A percentile compares a stretch with the other conserved stretches of the same genome.
These are phyloP conservation scores for Drosophila lowei DNA, from an alignment of 1,140 invertebrate genomes.

Conservation along the genomic window DNA sequence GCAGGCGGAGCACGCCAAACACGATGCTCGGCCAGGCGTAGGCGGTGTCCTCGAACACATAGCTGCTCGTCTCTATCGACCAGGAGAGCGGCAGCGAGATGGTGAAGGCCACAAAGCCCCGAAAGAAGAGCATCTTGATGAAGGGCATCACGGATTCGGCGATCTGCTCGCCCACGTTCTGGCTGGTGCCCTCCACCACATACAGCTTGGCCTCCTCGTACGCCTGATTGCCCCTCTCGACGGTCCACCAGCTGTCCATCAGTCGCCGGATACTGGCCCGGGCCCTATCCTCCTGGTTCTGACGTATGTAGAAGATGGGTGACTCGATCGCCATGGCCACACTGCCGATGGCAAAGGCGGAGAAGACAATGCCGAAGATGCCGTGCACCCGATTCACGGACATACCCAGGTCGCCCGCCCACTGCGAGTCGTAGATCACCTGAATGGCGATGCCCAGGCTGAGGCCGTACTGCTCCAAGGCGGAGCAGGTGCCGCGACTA, in stretches of 20 bases:
- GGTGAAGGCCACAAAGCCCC: constrained; percentile 68
- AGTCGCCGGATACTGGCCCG: constrained; percentile 25
- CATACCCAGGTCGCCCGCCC: constrained; percentile 15
- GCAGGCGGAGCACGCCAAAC: constrained; percentile 43
- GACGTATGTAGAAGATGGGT: constrained; percentile 57
- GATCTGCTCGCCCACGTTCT: constrained; percentile 32
- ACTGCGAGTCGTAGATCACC: constrained; percentile 54
- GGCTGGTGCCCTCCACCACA: constrained; percentile 41
- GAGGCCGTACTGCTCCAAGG: constrained; percentile 61
- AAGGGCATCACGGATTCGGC: constrained; percentile 48
- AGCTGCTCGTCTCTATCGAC: constrained; percentile 16
- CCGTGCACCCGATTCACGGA: constrained; percentile 57
- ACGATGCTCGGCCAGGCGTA: constrained; percentile 44
- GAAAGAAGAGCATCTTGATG: constrained; percentile 57
- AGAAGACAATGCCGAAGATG: constrained; percentile 62
- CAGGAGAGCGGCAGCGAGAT: constrained; percentile 56
- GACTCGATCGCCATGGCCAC: constrained; percentile 48
- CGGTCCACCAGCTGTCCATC: constrained; percentile 11
- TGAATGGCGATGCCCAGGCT: constrained; percentile 62
- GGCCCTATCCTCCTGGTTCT: constrained; percentile 60
- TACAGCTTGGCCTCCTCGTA: constrained; percentile 59
- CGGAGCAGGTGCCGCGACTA: constrained; percentile 53
- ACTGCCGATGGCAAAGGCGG: constrained; percentile 20
- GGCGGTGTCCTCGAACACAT: neutral
- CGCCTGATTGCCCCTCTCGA: constrained; percentile 17